phyloP scores from a whole-genome alignment of 2,113 vertebrate genomes.

The Saguinus midas region DNA sequence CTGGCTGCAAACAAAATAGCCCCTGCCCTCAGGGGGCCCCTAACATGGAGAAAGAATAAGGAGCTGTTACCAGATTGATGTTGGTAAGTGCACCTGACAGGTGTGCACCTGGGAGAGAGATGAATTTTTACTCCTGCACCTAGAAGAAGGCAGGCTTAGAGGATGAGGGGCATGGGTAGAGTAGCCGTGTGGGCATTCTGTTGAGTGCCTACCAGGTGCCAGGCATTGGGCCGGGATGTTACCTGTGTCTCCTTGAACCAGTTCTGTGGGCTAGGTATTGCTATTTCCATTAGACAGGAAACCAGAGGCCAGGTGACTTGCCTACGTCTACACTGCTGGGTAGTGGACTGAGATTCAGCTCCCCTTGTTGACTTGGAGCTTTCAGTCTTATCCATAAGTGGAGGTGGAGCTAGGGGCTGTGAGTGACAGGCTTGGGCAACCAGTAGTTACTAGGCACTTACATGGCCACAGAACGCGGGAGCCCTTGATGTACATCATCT shows the following conservation, averaged over 20 bases:
- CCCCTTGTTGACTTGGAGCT: background rate
- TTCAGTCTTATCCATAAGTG: background rate
- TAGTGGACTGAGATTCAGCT: background rate
- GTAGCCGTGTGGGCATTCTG: background rate
- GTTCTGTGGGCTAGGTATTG: background rate
- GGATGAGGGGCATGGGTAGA: background rate
- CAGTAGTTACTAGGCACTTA: background rate
- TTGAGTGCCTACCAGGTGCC: background rate
- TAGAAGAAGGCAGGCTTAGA: background rate
- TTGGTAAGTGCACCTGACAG: background rate
- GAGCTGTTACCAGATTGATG: background rate
- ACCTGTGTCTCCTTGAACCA: background rate
- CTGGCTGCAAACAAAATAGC: background rate
- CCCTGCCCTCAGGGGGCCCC: background rate
- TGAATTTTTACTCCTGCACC: background rate
- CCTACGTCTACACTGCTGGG: background rate
- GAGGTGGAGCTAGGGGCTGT: background rate
- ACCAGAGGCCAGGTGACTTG: background rate
- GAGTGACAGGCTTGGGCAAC: background rate
- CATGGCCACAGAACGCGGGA: background rate
- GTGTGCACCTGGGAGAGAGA: background rate
- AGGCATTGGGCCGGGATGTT: background rate
- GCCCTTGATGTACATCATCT: fast-evolving
- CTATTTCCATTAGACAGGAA: background rate
- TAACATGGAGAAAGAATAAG: background rate